Percentiles rank a stretch among this genome's conserved stretches.
These are phyloP conservation scores for Onychomys arenicola DNA, from an alignment of 2,797 vertebrate species.

Conservation along the genomic window DNA sequence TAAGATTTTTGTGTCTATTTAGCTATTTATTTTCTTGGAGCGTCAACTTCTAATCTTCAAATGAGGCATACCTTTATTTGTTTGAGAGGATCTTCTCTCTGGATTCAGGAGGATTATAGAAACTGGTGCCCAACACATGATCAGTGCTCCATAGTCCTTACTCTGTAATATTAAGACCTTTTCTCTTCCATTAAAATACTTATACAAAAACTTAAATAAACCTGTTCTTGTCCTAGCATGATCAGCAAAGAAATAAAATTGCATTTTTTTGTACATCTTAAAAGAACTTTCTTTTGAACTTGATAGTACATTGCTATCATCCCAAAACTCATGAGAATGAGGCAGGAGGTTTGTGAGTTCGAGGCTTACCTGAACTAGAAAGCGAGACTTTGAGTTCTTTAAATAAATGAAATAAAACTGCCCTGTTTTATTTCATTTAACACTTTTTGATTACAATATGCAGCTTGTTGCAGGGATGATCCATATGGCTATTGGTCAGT, in stretches of 20 bases:
- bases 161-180: not conserved
- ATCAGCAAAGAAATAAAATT: not conserved
- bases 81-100: not conserved
- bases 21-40: constrained; percentile 51
- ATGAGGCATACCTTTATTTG: not conserved
- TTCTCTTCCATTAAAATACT: not conserved
- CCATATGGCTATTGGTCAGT: not conserved
- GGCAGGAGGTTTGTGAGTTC: not conserved
- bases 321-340: no score
- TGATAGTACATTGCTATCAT: not conserved
- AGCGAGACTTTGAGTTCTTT: not conserved
- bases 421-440: constrained; percentile 12
- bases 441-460: not conserved
- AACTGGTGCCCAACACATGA: not conserved
- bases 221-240: constrained; percentile 19
- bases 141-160: not conserved
- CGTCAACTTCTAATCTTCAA: constrained; percentile 10
- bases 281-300: not conserved
- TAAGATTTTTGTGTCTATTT: not conserved
- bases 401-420: no score
- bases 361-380: not conserved
- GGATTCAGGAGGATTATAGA: not conserved
- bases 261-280: not conserved
- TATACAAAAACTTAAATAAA: constrained; percentile 17
- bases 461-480: not conserved